Conservation (phyloP, 2,797 vertebrate genomes). For the Smutsia temminckii region DNA sequence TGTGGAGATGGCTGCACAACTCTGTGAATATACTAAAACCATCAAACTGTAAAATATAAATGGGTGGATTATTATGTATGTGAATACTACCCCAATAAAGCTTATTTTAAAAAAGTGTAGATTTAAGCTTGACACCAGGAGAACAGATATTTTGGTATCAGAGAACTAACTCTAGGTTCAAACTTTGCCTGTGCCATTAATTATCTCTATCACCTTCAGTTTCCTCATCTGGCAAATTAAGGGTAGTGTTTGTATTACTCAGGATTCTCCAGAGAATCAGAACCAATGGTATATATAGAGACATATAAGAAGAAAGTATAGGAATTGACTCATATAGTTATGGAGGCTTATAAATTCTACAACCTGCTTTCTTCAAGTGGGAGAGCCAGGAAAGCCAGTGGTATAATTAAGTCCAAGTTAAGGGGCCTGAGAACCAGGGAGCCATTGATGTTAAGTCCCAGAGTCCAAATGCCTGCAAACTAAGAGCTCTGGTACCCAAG, state of each 20-base stretch:
- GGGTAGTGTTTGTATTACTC: neutral
- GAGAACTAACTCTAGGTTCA: neutral
- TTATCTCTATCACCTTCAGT: neutral
- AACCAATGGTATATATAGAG: neutral
- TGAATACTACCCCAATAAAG: slow-evolving; percentile 8
- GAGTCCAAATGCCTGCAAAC: neutral
- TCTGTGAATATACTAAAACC: neutral
- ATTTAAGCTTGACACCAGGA: neutral
- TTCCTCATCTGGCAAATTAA: slow-evolving; percentile 20
- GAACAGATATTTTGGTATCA: neutral
- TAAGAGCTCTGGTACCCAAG: neutral
- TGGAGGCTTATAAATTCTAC: neutral
- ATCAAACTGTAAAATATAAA: neutral
- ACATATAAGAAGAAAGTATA: neutral
- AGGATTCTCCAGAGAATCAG: neutral
- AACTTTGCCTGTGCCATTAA: neutral
- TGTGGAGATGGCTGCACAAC: neutral
- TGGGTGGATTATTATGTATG: neutral
- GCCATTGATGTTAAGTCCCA: neutral
- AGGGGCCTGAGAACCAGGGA: neutral
- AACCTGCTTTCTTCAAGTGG: neutral
- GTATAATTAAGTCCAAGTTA: neutral
- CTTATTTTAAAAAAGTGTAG: neutral
- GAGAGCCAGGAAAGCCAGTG: neutral
- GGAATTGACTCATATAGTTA: neutral